phyloP scores from a whole-genome alignment of 2,888 invertebrate genomes.

The Tetragonisca angustula region DNA sequence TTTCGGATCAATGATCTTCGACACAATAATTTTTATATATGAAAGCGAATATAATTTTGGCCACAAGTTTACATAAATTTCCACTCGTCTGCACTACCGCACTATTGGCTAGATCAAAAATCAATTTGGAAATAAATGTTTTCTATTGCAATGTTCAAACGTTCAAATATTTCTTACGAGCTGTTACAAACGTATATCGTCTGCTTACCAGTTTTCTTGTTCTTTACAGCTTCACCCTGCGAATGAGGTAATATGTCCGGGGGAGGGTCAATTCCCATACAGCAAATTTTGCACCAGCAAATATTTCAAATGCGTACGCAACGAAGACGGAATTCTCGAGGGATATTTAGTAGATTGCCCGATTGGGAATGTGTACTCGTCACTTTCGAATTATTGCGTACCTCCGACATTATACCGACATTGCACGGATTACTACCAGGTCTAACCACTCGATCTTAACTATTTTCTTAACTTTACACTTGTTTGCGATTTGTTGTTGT shows the following conservation, averaged over 20 bases:
- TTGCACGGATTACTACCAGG: not conserved
- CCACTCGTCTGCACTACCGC: no score
- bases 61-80: no score
- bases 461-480: not conserved
- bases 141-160: not conserved
- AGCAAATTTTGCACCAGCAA: slow-evolving; percentile 88
- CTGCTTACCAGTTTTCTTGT: not conserved
- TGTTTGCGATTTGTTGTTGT: not conserved
- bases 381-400: slow-evolving; percentile 89
- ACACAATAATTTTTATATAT: no score
- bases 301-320: slow-evolving; percentile 88
- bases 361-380: slow-evolving; percentile 89
- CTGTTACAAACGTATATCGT: not conserved
- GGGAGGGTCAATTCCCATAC: slow-evolving; percentile 88
- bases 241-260: slow-evolving; percentile 86
- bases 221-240: slow-evolving; percentile 87
- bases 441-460: not conserved
- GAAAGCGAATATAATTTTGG: no score
- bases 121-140: no score
- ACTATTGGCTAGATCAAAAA: no score
- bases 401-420: slow-evolving; percentile 83
- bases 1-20: no score
- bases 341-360: slow-evolving; percentile 91
- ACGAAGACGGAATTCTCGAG: slow-evolving; percentile 84
- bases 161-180: not conserved